Percentiles rank a stretch among this genome's conserved stretches.
phyloP scores from a whole-genome alignment of 2,113 vertebrate genomes.

The Cephalophus harveyi region DNA sequence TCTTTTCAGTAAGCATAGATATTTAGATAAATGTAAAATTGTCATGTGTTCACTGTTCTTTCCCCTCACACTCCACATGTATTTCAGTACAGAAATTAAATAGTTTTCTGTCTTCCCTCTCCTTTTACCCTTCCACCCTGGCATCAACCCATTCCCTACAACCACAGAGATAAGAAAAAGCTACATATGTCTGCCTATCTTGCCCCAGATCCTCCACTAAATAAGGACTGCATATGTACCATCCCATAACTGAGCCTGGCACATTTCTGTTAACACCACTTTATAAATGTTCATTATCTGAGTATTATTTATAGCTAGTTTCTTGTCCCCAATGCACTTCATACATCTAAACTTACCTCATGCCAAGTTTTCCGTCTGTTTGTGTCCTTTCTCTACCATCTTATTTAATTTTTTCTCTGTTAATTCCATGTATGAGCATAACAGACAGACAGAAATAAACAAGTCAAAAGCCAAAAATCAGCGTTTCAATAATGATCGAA shows the following conservation, averaged over 20 bases:
- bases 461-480: neutral
- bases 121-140: neutral
- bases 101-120: neutral
- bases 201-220: neutral
- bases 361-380: neutral
- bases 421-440: neutral
- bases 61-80: neutral
- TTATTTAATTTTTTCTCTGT: neutral
- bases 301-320: neutral
- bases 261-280: neutral
- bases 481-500: neutral
- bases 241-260: neutral
- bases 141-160: neutral
- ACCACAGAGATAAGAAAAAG: neutral
- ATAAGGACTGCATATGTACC: neutral
- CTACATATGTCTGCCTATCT: neutral
- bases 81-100: neutral
- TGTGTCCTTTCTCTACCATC: neutral
- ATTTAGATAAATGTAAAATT: neutral
- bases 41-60: neutral
- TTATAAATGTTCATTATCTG: neutral
- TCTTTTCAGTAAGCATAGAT: neutral
- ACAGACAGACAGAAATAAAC: neutral
- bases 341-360: neutral
- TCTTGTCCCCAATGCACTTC: neutral